Conservation (phyloP, 2,113 vertebrate genomes). For the Prolemur simus region DNA sequence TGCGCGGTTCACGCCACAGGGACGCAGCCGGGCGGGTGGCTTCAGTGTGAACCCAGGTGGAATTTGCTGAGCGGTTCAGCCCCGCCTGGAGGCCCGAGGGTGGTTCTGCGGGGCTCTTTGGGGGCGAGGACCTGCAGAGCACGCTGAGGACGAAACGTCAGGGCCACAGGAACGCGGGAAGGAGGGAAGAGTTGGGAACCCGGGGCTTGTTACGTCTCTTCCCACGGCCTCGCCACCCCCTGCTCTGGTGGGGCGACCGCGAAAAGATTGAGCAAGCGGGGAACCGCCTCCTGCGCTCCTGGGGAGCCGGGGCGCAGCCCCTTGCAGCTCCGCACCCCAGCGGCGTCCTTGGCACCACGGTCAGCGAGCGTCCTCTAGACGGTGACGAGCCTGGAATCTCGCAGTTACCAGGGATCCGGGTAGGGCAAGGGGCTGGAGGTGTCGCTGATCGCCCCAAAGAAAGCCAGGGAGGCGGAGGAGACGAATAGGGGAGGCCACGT, state of each 20-base stretch:
- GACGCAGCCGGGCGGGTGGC: fast-evolving
- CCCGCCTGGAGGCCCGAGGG: fast-evolving
- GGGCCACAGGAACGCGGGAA: fast-evolving
- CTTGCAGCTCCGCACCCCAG: not conserved
- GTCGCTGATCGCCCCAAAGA: fast-evolving
- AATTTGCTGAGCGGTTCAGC: not conserved
- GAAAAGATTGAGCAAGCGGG: too few relatives aligned
- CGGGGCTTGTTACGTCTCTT: not conserved
- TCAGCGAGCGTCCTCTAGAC: not conserved
- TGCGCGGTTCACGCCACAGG: fast-evolving
- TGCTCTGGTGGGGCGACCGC: fast-evolving
- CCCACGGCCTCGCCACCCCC: fast-evolving
- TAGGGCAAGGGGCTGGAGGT: not conserved
- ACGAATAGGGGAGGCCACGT: fast-evolving
- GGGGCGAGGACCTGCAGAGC: fast-evolving
- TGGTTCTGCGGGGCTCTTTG: not conserved
- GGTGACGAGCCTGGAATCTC: too few relatives aligned
- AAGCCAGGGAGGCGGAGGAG: not conserved
- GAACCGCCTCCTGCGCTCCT: fast-evolving
- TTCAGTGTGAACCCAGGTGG: not conserved
- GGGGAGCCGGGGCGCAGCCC: fast-evolving
- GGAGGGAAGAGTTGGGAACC: not conserved
- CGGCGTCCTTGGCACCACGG: fast-evolving
- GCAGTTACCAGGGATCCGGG: fast-evolving
- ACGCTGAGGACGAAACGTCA: not conserved